Conservation (phyloP, 2,888 invertebrate genomes). For the Muschampia plurimacula region DNA sequence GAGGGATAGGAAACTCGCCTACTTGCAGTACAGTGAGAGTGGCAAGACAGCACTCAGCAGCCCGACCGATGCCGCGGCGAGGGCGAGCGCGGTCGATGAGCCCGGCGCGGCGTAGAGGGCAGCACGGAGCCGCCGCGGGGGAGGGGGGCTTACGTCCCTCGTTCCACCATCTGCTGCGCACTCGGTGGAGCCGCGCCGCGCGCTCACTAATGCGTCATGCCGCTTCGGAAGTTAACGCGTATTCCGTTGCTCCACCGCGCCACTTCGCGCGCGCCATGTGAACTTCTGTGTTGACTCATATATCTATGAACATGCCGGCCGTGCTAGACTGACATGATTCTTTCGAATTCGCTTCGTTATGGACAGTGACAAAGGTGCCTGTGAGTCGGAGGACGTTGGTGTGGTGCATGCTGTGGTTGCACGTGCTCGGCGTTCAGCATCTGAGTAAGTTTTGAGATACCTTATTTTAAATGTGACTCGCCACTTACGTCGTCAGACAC, state of each 20-base stretch:
- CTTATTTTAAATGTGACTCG: conserved; percentile 81
- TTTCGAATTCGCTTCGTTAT: conserved; percentile 50
- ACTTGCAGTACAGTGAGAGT: conserved; percentile 64
- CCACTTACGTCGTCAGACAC: conserved; percentile 57
- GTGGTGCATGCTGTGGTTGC: conserved; percentile 68
- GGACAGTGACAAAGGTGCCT: conserved; percentile 74
- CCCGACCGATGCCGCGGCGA: conserved; percentile 60
- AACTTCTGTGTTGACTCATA: conserved; percentile 74
- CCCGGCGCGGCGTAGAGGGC: conserved; percentile 72
- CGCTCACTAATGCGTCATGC: conserved; percentile 85
- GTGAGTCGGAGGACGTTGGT: conserved; percentile 60
- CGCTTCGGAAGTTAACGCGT: conserved; percentile 74
- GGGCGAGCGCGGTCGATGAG: conserved; percentile 84
- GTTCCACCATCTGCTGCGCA: conserved; percentile 74
- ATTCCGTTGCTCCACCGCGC: conserved; percentile 55
- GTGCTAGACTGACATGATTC: conserved; percentile 44
- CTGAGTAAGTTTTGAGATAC: conserved; percentile 75
- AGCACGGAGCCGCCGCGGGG: conserved; percentile 63
- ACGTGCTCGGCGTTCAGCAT: conserved; percentile 70
- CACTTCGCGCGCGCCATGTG: conserved; percentile 79
- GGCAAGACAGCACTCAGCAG: conserved; percentile 51
- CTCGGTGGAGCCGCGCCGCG: conserved; percentile 76
- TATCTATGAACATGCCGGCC: conserved; percentile 48
- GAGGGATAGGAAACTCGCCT: conserved; percentile 56
- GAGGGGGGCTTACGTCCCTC: conserved; percentile 59